Evolutionary conservation across 2,113 vertebrate genomes (phyloP), one percentile per base, ranked within the genome.

Genomic region (Rutilus rutilus): DNA sequence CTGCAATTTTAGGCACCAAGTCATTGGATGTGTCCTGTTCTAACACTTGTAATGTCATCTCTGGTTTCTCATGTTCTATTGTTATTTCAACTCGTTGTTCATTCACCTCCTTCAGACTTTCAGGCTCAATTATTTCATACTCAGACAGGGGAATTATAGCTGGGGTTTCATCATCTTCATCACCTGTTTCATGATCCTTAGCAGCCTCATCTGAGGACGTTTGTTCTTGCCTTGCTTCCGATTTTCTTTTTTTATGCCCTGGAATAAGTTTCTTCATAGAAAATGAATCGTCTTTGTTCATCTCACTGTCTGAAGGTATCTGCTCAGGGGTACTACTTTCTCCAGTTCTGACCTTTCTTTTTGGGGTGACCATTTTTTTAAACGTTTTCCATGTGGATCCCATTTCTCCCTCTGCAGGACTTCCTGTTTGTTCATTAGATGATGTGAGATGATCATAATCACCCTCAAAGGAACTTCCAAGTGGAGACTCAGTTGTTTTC

Each of bases 321-420:
- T 92, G 94, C 9, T 97, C 96, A 8, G 94, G 93, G 84, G 96
- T 97, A 0, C 15, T 85, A 84, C 85, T 96, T n/a, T 97, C 96
- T 59, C 97, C 97, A 87, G 93, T 89, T 86, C 92, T 98, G 2
- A 91, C 90, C 85, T 96, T 98, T 87, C 96, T 96, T 78, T 97
- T 96, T 0, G 97, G 93, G 19, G 96, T 98, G 83, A 99, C 96
- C 76, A 98, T 90, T 71, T 95, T 95, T 93, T 98, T 99, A 86
- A 99, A 95, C 0, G 96, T 96, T 84, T 96, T 96, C 97, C 97
- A 99, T 7, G 97, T 97, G 80, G 97, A 98, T 54, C 94, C 94
- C 2, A 94, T 95, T 54, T 99, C 97, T 12, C 92, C 93, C 77
- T 97, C 97, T 0, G 95, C 91, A n/a, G 95, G 94, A 89, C 96